A percentile compares a stretch with the other conserved stretches of the same genome.
These are phyloP conservation scores for Cantharis rufa DNA, from an alignment of 2,888 invertebrate genomes.

Conservation along the genomic window DNA sequence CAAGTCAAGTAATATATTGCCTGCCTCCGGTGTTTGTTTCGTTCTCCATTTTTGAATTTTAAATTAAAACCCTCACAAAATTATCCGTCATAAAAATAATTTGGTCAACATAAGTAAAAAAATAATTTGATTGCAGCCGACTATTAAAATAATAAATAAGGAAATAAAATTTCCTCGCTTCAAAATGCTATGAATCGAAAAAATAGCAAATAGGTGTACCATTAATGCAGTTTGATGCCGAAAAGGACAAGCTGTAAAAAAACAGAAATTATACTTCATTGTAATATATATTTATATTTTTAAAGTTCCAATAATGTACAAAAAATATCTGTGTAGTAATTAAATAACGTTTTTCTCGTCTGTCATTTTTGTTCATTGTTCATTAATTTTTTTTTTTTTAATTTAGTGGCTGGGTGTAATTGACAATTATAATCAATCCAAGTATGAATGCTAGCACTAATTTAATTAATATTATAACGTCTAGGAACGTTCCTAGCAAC, in stretches of 20 bases:
- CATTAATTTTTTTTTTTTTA: conserved; percentile 47
- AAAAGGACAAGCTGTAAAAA: no score
- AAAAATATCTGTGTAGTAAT: conserved; percentile 73
- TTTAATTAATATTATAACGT: conserved; percentile 41
- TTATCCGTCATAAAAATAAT: not conserved
- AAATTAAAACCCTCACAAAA: not conserved
- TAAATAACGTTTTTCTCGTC: conserved; percentile 60
- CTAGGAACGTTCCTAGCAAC: conserved; percentile 56
- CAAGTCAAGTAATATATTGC: not conserved
- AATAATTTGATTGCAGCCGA: not conserved
- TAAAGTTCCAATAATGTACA: conserved; percentile 74
- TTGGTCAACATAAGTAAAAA: not conserved
- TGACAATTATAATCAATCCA: conserved; percentile 53
- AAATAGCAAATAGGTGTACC: no score
- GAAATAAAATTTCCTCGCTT: no score
- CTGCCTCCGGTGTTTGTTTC: not conserved
- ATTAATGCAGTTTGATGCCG: no score
- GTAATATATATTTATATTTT: conserved; percentile 65
- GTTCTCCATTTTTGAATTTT: not conserved
- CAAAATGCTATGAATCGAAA: no score
- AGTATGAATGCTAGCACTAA: conserved; percentile 55
- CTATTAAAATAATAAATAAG: no score
- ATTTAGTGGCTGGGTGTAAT: conserved; percentile 56
- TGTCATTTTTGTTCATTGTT: conserved; percentile 56
- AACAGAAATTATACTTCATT: conserved; percentile 39